Evolutionary conservation across 2,888 invertebrate genomes (phyloP), one percentile per base, ranked within the genome.

Genomic region (Nemoura dubitans): DNA sequence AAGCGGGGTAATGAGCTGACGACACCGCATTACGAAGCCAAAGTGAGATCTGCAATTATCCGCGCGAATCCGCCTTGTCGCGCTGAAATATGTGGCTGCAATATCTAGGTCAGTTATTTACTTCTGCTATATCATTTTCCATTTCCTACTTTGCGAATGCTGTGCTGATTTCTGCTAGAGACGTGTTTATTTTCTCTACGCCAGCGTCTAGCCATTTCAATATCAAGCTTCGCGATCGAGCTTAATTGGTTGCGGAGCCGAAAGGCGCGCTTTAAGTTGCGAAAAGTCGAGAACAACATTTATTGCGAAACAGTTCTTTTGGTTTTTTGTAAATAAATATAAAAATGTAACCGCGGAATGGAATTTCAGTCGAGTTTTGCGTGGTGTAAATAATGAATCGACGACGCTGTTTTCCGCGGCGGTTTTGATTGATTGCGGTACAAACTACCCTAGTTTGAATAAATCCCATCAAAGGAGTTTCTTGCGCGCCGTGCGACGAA

Each of bases 121-220:
- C 59, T 21, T 59, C 59, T 21, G 59, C n/a, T n/a, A n/a, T n/a
- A n/a, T 59, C 59, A 21, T 77, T 85, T 25, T 78, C 76, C 77
- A 78, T 26, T 77, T 6, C 10, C 6, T 21, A 14, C 59, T 21
- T 16, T 10, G 59, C 59, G 21, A n/a, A n/a, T n/a, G 78, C 77
- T 76, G 77, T 14, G 59, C 59, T 59, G 59, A 36, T 43, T 85
- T 28, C 28, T 85, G 21, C 29, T 76, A 27, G 85, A 85, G 76
- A 59, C 30, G 77, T 85, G 43, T 43, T 76, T 85, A 30, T 76
- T 76, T 84, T 76, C 26, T 28, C 76, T 76, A n/a, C 85, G 30
- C 25, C 85, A 5, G 21, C 36, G 30, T 42, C 25, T 36, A 36
- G 28, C n/a, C 10, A 36, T 36, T 36, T 36, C 36, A 36, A 36